Evolutionary conservation across 2,888 invertebrate genomes (phyloP), one percentile per base, ranked within the genome.

Genomic region (Automeris io): DNA sequence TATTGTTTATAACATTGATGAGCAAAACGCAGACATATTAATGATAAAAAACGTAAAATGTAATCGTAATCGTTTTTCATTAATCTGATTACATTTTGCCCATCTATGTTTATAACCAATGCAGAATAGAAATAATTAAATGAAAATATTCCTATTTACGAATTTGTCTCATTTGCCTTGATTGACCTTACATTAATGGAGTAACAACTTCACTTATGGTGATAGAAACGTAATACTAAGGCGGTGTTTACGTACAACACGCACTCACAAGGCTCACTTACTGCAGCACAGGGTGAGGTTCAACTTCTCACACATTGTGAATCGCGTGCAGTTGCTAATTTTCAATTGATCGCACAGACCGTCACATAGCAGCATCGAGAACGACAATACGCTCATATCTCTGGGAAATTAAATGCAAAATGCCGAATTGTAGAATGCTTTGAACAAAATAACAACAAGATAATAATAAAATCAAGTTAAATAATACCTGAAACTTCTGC

Each of bases 251-350:
- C 46, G 54, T 43, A 47, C 38, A 57, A 64, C 59, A 66, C 65
- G 61, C 54, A 64, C 46, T 45, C 55, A 57, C 43, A 67, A 69
- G 59, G 74, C 76, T 78, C 73, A 81, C 83, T 79, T 79, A 85
- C 83, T 80, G 78, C 83, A 85, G 70, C 83, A 85, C 54, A 80
- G 69, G 47, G 63, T 47, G 57, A 82, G 62, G 53, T 77, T 73
- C 43, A 81, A 66, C n/a, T 65, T 47, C 5, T 57, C 31, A 54
- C 83, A 83, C 35, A 83, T 60, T n/a, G 76, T 74, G 43, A 61
- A 51, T 0, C 78, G 70, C 42, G 83, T 73, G 47, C 83, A 85
- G 60, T 83, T 78, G 5, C 51, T 50, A 24, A 74, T 58, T 47
- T 58, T 61, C 24, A 70, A 61, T 54, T 75, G 73, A 3, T 54